Percentiles rank a stretch among this genome's conserved stretches.
phyloP scores from a whole-genome alignment of 64 coral and sea anemone species.

The Astreopora myriophthalma region DNA sequence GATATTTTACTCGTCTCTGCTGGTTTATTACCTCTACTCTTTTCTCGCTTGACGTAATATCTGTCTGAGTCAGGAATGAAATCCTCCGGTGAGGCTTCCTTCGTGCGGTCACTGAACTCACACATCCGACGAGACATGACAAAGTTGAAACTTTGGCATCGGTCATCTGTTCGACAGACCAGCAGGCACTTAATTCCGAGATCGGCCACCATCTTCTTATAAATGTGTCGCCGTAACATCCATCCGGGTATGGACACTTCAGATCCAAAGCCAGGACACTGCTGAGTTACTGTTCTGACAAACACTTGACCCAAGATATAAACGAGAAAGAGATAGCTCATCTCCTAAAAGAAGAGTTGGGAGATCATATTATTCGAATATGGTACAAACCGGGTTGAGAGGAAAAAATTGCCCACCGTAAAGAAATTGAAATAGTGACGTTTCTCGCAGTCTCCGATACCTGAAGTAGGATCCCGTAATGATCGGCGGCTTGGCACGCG shows the following conservation, averaged over 20 bases:
- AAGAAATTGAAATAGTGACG: too few relatives aligned
- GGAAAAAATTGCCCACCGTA: too few relatives aligned
- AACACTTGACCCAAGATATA: background rate
- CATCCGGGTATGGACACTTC: background rate
- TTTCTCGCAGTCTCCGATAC: too few relatives aligned
- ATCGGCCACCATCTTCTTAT: background rate
- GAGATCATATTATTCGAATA: too few relatives aligned
- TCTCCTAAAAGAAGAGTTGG: background rate
- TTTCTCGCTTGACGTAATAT: background rate
- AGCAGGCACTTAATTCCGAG: background rate
- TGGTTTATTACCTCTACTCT: background rate
- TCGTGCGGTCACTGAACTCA: background rate
- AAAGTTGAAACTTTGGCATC: constrained; percentile 9
- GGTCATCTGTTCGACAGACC: background rate
- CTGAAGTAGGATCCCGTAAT: too few relatives aligned
- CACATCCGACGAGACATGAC: background rate
- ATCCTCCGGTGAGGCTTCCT: background rate
- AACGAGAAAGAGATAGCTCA: background rate
- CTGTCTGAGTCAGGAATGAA: background rate
- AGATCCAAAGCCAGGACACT: background rate
- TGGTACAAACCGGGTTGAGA: too few relatives aligned
- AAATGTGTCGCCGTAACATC: background rate
- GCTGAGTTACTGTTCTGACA: background rate
- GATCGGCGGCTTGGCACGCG: too few relatives aligned
- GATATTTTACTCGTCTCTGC: too few relatives aligned